Conservation (phyloP, 2,888 invertebrate species). For the Andrena dorsata region DNA sequence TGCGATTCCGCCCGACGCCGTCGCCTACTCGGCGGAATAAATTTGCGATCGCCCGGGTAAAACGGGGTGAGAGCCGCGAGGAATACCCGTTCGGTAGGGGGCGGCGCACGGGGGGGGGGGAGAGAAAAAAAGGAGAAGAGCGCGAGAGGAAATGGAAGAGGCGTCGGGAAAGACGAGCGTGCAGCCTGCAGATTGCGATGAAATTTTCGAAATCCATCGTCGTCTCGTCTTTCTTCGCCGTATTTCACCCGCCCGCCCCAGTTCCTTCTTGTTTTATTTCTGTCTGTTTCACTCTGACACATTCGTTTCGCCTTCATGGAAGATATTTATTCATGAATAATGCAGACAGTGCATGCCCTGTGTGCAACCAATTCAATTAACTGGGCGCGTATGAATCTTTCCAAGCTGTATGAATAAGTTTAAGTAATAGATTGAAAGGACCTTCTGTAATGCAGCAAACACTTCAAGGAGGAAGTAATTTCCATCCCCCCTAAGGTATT, state of each 20-base stretch:
- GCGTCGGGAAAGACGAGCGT: conserved; percentile 64
- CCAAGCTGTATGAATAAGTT: not conserved
- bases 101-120: conserved; percentile 25
- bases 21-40: conserved; percentile 82
- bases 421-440: no score
- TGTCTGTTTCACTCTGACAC: not conserved
- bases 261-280: conserved; percentile 19
- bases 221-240: conserved; percentile 36
- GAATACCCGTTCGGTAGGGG: conserved; percentile 55
- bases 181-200: conserved; percentile 54
- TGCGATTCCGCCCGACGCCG: conserved; percentile 78
- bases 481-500: no score
- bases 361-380: no score
- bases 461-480: no score
- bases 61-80: conserved; percentile 71
- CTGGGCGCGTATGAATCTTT: not conserved
- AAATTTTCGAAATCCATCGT: conserved; percentile 65
- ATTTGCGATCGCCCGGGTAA: conserved; percentile 81
- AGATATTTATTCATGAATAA: not conserved
- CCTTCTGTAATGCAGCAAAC: no score
- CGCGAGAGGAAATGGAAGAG: conserved; percentile 69
- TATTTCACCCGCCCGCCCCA: conserved; percentile 12
- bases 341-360: not conserved
- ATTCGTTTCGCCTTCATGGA: not conserved
- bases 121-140: conserved; percentile 47